These are phyloP conservation scores for Sarcophaga peregrina DNA, from an alignment of 1,140 invertebrate species.

Conservation along the genomic window DNA sequence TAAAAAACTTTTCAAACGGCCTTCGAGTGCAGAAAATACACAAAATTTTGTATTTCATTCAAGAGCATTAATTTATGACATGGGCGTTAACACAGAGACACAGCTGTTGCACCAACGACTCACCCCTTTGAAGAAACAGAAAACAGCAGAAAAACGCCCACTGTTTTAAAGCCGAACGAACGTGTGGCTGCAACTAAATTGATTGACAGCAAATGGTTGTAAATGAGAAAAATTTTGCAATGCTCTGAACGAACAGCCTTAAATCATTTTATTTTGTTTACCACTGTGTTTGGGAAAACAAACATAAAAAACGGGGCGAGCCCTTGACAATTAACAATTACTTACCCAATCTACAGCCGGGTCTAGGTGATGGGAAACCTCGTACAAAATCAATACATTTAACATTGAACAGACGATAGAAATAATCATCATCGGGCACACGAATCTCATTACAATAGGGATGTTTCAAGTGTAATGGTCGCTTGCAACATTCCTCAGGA, in stretches of 20 bases:
- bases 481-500: slow-evolving; percentile 87
- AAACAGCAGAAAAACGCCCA: neutral
- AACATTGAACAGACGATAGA: slow-evolving; percentile 86
- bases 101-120: neutral
- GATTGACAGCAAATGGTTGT: neutral
- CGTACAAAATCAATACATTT: slow-evolving; percentile 90
- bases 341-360: slow-evolving; percentile 83
- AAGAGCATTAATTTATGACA: slow-evolving; percentile 1
- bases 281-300: neutral
- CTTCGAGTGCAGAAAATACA: neutral
- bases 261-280: neutral
- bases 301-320: neutral
- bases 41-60: neutral
- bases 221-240: neutral
- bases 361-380: slow-evolving; percentile 83
- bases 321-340: slow-evolving; percentile 22
- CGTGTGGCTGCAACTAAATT: neutral
- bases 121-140: neutral
- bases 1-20: neutral
- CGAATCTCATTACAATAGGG: slow-evolving; percentile 92
- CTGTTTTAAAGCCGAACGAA: neutral
- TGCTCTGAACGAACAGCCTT: neutral
- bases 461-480: slow-evolving; percentile 81
- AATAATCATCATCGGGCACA: slow-evolving; percentile 91
- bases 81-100: slow-evolving; percentile 5